A percentile compares a stretch with the other conserved stretches of the same genome.
These are phyloP conservation scores for Hoplostethus mediterraneus DNA, from an alignment of 2,797 vertebrate genomes.

Conservation along the genomic window DNA sequence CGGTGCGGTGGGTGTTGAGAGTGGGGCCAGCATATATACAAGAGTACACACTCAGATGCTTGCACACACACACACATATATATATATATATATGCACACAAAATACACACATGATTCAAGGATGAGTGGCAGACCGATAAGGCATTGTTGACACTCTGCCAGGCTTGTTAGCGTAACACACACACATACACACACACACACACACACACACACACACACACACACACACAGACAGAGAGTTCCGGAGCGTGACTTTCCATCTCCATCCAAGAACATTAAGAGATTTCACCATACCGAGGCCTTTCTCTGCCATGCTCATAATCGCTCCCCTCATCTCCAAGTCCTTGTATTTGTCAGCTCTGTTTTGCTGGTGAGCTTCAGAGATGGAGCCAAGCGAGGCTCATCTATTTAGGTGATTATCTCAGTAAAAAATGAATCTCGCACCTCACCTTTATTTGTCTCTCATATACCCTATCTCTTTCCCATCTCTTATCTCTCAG, in stretches of 20 bases:
- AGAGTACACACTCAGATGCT: neutral
- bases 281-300: slow-evolving; percentile 65
- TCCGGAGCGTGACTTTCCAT: slow-evolving; percentile 59
- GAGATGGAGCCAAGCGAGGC: slow-evolving; percentile 55
- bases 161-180: slow-evolving; percentile 45
- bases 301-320: slow-evolving; percentile 53
- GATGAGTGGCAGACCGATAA: slow-evolving; percentile 70
- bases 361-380: slow-evolving; percentile 59
- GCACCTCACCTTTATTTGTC: slow-evolving; percentile 75
- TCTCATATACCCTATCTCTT: slow-evolving; percentile 47
- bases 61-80: slow-evolving; percentile 4
- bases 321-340: slow-evolving; percentile 66
- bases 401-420: slow-evolving; percentile 73
- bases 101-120: slow-evolving; percentile 35
- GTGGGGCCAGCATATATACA: slow-evolving; percentile 12
- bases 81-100: slow-evolving; percentile 29
- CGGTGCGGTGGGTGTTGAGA: slow-evolving; percentile 16
- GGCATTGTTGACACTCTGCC: slow-evolving; percentile 54
- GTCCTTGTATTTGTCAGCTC: slow-evolving; percentile 65
- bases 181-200: neutral
- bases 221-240: slow-evolving; percentile 34
- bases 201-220: slow-evolving; percentile 12
- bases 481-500: slow-evolving; percentile 54
- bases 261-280: slow-evolving; percentile 74
- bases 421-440: slow-evolving; percentile 56